phyloP scores from a whole-genome alignment of 2,797 vertebrate genomes.

The Anas bahamensis region DNA sequence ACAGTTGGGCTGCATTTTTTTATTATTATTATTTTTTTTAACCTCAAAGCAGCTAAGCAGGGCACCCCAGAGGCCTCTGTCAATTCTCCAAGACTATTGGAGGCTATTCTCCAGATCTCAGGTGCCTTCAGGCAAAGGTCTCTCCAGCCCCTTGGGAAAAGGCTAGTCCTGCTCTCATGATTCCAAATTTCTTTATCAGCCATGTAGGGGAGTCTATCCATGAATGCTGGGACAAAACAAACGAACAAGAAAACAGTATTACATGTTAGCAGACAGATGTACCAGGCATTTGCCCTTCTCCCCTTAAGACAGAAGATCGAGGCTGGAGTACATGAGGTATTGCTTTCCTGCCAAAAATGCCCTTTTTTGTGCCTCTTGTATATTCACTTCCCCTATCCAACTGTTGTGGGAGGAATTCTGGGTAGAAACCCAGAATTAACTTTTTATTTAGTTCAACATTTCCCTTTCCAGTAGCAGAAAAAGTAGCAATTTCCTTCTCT shows the following conservation, averaged over 20 bases:
- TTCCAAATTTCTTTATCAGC: not conserved
- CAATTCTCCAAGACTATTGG: not conserved
- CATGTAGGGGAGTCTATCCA: not conserved
- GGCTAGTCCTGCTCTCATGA: not conserved
- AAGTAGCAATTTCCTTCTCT: not conserved
- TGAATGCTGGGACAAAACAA: not conserved
- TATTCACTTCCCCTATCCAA: not conserved
- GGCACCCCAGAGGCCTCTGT: not conserved
- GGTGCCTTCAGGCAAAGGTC: not conserved
- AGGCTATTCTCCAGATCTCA: not conserved
- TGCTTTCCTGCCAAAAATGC: not conserved
- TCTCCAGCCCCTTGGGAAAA: not conserved
- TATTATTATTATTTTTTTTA: too few relatives aligned
- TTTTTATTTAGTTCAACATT: not conserved
- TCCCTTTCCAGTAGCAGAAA: not conserved
- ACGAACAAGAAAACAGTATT: not conserved
- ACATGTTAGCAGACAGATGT: not conserved
- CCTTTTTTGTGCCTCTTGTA: not conserved
- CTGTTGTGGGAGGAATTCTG: not conserved
- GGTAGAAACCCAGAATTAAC: not conserved
- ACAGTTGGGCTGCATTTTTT: not conserved
- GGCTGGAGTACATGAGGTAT: not conserved
- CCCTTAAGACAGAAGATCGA: rapidly evolving
- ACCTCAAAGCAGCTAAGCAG: not conserved
- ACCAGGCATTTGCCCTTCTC: not conserved